Conservation (phyloP, 2,797 vertebrate genomes). For the Centroberyx gerrardi region DNA sequence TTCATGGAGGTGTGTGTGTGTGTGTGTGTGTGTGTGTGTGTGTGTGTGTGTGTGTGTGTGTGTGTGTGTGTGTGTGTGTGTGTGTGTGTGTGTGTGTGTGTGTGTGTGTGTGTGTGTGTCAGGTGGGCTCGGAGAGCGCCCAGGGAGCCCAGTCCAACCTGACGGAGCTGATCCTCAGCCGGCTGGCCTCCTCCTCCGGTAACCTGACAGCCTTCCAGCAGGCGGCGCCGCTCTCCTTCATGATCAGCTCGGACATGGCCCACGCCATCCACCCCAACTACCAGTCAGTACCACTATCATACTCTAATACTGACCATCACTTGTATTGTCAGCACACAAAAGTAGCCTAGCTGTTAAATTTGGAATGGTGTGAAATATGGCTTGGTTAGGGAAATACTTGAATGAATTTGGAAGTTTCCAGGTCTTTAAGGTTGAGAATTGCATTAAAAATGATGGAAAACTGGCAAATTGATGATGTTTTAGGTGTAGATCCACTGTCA, state of each 20-base stretch:
- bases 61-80: slow-evolving; percentile 14
- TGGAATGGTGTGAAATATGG: too few species aligned
- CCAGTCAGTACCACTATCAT: slow-evolving; percentile 83
- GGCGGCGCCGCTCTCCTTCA: slow-evolving; percentile 92
- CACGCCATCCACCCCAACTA: slow-evolving; percentile 98
- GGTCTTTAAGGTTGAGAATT: too few species aligned
- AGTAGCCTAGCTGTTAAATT: too few species aligned
- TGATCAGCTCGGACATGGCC: slow-evolving; percentile 99
- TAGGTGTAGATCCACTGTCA: too few species aligned
- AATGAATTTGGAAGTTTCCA: too few species aligned
- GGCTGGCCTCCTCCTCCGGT: slow-evolving; percentile 86
- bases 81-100: neutral
- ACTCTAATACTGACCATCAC: neutral
- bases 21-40: slow-evolving; percentile 10
- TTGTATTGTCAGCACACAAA: too few species aligned
- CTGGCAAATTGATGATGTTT: too few species aligned
- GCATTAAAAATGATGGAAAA: too few species aligned
- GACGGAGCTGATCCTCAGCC: slow-evolving; percentile 93
- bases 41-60: slow-evolving; percentile 1
- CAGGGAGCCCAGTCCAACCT: slow-evolving; percentile 95
- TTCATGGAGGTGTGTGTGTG: slow-evolving; percentile 4
- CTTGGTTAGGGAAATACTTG: too few species aligned
- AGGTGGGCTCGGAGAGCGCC: slow-evolving; percentile 97
- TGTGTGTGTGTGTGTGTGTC: slow-evolving; percentile 13
- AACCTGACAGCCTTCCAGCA: slow-evolving; percentile 94